Conservation (phyloP, 2,113 vertebrate genomes). For the Mesocricetus auratus region DNA sequence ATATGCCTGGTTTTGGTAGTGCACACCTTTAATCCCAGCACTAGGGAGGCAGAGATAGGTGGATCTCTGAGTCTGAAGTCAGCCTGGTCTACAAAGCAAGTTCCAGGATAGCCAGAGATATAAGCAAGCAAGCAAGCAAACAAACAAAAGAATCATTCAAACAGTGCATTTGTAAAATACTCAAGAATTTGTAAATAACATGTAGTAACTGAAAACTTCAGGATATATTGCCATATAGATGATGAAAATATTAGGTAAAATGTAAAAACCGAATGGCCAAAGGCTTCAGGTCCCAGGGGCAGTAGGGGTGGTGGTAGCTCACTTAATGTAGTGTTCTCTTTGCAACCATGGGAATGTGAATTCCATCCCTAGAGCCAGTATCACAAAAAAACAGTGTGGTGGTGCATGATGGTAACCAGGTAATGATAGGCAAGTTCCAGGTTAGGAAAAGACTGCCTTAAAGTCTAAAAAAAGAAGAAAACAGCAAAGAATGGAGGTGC, state of each 20-base stretch:
- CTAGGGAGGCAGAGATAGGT: background rate
- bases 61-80: background rate
- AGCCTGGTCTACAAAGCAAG: background rate
- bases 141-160: background rate
- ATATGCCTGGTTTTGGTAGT: background rate
- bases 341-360: background rate
- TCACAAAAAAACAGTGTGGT: background rate
- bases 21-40: background rate
- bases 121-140: no score
- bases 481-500: background rate
- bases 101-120: no score
- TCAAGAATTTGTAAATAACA: background rate
- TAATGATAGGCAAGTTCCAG: background rate
- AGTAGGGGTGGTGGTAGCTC: background rate
- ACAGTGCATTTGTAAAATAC: background rate
- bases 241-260: slow-evolving; percentile 20
- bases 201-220: background rate
- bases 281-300: background rate
- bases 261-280: background rate
- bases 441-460: background rate
- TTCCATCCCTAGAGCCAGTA: background rate
- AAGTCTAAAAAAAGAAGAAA: background rate
- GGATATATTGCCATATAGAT: slow-evolving; percentile 1
- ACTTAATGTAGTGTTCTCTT: background rate
- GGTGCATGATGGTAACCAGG: background rate